Base-by-base conservation (phyloP, 1,140 invertebrate genomes). In the Coenobita brevimanus region DNA sequence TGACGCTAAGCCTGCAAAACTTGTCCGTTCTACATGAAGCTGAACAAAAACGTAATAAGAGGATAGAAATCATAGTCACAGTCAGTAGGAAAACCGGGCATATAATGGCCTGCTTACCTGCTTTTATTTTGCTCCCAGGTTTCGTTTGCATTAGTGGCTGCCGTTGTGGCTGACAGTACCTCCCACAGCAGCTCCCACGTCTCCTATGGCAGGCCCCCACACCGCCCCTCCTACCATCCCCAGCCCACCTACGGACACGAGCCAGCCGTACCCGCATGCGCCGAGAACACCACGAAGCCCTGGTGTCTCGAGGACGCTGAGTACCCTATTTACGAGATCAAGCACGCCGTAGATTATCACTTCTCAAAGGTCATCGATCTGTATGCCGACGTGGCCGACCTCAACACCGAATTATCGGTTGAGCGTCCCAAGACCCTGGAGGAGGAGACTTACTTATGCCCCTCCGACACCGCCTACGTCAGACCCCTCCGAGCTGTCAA, bases 261-360 rank as follows among this genome's bases (percentile, higher is more conserved):
- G 8, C 33, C 57, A 8, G 79, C 27, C 13, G 57, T 54, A n/a
- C 91, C 91, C 15, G 76, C 82, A 30, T 91, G 91, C 84, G 57
- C 89, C 82, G 88, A 90, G 50, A 91, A 91, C 84, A 86, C 89
- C 43, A 91, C 91, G 33, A 90, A 91, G 82, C 41, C 88, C 33
- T 91, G 90, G 91, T 91, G 91, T 83, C 86, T 91, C 13, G 80
- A 84, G 67, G 91, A 91, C 75, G 67, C 57, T 67, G 90, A 91
- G 62, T 91, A 91, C 78, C 91, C 91, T 21, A 69, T 71, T 21
- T 89, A 91, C n/a, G 79, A 81, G 10, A 64, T 81, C 79, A 81
- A 41, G 27, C 54, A 62, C 75, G 91, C 79, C 33, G 24, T 64
- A 0, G 50, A 81, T 21, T 81, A 81, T 41, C 79, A 81, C 27